Conservation (phyloP, 1,140 invertebrate species). For the Brachionus angularis region DNA sequence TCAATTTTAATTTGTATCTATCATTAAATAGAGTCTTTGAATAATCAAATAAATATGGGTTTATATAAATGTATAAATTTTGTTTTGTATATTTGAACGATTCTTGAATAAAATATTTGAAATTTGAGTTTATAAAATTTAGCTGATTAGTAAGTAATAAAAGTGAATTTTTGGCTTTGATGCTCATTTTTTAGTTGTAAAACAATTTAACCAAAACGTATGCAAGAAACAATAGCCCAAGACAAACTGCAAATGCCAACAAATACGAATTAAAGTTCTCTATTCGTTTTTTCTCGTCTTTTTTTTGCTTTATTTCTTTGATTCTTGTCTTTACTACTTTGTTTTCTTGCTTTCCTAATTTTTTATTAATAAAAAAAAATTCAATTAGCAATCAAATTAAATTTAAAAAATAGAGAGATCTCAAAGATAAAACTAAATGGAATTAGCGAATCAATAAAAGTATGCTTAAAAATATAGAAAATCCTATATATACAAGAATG, state of each 20-base stretch:
- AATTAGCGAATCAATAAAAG: too few species aligned
- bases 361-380: too few species aligned
- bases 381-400: too few species aligned
- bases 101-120: slow-evolving; percentile 18
- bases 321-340: neutral
- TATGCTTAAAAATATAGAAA: too few species aligned
- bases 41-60: neutral
- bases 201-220: neutral
- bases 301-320: slow-evolving; percentile 14
- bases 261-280: slow-evolving; percentile 21
- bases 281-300: neutral
- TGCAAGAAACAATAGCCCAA: slow-evolving; percentile 3
- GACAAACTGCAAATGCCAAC: neutral
- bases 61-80: slow-evolving; percentile 21
- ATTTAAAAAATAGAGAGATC: too few species aligned
- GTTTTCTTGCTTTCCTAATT: slow-evolving; percentile 14
- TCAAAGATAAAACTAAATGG: too few species aligned
- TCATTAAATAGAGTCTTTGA: neutral
- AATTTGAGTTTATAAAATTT: slow-evolving; percentile 1
- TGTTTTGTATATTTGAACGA: slow-evolving; percentile 22
- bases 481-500: too few species aligned
- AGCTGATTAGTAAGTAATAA: slow-evolving; percentile 5
- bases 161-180: slow-evolving; percentile 11
- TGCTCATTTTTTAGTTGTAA: slow-evolving; percentile 18
- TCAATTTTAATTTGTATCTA: slow-evolving; percentile 9